phyloP scores from a whole-genome alignment of 2,888 invertebrate species.

The Tortrix viridana region DNA sequence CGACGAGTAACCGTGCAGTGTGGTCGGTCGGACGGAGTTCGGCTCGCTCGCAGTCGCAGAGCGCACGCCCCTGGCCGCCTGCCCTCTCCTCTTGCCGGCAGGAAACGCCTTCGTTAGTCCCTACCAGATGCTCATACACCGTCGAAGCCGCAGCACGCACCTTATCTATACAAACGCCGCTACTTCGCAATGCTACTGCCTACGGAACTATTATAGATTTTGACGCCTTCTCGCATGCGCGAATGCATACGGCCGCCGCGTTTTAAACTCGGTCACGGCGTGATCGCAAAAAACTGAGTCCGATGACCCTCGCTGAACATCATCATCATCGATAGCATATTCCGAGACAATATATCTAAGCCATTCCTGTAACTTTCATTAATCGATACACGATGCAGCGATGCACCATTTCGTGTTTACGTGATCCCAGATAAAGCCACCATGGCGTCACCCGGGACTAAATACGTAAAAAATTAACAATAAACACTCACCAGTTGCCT shows the following conservation, averaged over 20 bases:
- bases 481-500: constrained; percentile 86
- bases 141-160: constrained; percentile 64
- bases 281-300: constrained; percentile 75
- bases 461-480: constrained; percentile 81
- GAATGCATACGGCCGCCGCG: constrained; percentile 82
- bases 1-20: constrained; percentile 34
- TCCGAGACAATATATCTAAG: constrained; percentile 51
- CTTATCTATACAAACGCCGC: constrained; percentile 55
- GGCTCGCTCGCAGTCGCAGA: constrained; percentile 75
- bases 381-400: constrained; percentile 84
- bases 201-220: constrained; percentile 81
- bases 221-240: constrained; percentile 83
- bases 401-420: constrained; percentile 86
- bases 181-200: constrained; percentile 69
- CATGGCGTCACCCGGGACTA: constrained; percentile 86
- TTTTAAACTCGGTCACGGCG: constrained; percentile 79
- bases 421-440: constrained; percentile 86
- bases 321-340: constrained; percentile 52
- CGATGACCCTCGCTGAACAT: constrained; percentile 70
- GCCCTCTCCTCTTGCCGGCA: constrained; percentile 65
- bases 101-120: constrained; percentile 74
- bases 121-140: constrained; percentile 55
- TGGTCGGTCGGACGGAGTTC: constrained; percentile 55
- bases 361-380: constrained; percentile 64
- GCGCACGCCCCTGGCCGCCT: constrained; percentile 75